Percentiles rank a stretch among this genome's conserved stretches.
phyloP scores from a whole-genome alignment of 1,140 invertebrate species.

The Drosophila busckii region DNA sequence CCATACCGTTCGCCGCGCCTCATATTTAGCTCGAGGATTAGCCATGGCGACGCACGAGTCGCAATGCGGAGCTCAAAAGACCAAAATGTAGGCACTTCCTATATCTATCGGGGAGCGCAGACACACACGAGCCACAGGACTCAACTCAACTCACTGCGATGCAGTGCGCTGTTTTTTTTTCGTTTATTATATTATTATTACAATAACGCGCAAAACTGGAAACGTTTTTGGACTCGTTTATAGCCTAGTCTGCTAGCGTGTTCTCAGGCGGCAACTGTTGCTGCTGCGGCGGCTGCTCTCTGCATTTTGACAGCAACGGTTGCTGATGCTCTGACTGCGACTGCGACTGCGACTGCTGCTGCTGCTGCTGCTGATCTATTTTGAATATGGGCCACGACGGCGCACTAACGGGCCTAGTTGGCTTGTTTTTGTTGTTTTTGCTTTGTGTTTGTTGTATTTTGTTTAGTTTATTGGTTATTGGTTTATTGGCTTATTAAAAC shows the following conservation, averaged over 20 bases:
- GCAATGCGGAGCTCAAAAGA: no score
- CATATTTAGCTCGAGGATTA: no score
- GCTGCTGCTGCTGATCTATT: conserved; percentile 61
- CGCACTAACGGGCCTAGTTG: conserved; percentile 63
- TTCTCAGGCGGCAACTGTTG: neutral
- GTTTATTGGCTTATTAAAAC: conserved; percentile 48
- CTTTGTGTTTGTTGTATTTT: conserved; percentile 42
- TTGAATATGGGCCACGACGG: conserved; percentile 69
- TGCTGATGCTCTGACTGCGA: conserved; percentile 12
- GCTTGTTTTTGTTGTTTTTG: conserved; percentile 32
- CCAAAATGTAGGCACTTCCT: no score
- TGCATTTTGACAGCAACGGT: conserved; percentile 35
- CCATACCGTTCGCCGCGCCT: no score
- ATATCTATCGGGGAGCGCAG: no score
- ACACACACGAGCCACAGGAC: no score
- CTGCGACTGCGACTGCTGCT: conserved; percentile 28
- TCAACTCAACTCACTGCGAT: no score
- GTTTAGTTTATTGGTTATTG: conserved; percentile 45
- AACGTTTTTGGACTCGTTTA: conserved; percentile 65
- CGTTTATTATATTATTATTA: no score
- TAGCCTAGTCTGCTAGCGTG: no score
- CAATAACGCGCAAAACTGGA: conserved; percentile 57
- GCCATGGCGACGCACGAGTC: no score
- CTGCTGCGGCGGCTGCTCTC: conserved; percentile 10
- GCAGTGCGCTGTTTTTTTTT: no score